phyloP scores from a whole-genome alignment of 2,113 vertebrate genomes.

The Azemiops feae region DNA sequence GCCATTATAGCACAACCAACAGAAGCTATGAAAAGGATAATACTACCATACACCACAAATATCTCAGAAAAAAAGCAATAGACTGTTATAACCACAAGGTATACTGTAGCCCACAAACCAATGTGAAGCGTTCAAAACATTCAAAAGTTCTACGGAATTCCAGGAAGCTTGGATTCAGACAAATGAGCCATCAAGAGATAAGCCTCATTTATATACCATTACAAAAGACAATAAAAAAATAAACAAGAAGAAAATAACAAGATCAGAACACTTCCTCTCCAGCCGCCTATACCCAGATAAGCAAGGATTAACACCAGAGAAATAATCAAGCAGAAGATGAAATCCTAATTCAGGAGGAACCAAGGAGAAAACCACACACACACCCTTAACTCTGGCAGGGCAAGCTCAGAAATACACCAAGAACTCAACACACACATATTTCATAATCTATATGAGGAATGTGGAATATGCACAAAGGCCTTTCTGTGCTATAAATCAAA shows the following conservation, averaged over 20 bases:
- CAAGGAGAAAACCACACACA: background rate
- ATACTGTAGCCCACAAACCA: background rate
- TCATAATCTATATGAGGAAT: background rate
- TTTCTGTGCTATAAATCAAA: background rate
- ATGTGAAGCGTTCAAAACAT: background rate
- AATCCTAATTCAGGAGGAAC: background rate
- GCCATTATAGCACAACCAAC: background rate
- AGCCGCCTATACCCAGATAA: background rate
- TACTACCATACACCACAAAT: background rate
- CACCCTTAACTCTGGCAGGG: background rate
- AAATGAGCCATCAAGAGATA: background rate
- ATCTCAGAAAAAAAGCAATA: background rate
- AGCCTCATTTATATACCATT: background rate
- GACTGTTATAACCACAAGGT: background rate
- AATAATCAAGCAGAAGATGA: background rate
- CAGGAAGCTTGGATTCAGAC: background rate
- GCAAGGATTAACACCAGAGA: background rate
- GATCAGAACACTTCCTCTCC: background rate
- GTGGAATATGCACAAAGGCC: background rate
- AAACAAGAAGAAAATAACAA: background rate
- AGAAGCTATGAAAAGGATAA: background rate
- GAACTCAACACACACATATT: background rate
- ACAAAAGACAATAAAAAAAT: background rate
- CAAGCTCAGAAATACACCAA: background rate
- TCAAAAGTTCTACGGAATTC: background rate